Base-by-base conservation (phyloP, 2,888 invertebrate genomes). In the Trichopoda pennipes region DNA sequence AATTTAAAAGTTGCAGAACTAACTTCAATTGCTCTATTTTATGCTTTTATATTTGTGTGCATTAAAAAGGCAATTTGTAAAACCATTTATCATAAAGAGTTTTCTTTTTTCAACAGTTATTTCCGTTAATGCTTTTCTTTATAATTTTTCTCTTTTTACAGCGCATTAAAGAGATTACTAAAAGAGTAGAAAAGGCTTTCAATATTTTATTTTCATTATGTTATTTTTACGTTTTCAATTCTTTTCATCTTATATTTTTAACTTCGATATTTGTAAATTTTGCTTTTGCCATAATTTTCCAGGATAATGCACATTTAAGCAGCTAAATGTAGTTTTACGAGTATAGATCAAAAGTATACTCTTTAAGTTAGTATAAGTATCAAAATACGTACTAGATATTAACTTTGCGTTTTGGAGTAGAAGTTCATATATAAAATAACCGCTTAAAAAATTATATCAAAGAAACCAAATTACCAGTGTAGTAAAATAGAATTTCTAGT, bases 1-100 rank as follows among this genome's bases (percentile, higher is more conserved):
- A n/a, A n/a, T n/a, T n/a, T n/a, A n/a, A 28, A 28, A 28, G 7
- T 28, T 28, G 7, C 28, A 28, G 8, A 4, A 28, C 28, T 4
- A 28, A 28, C 8, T 28, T 28, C 7, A 28, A 28, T 28, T 28
- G 28, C 28, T 28, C 28, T 6, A 28, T 28, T 28, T 28, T 28
- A 3, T 28, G 2, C 23, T 6, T 28, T 28, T 28, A 28, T 28
- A 28, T 28, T 38, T 38, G 1, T 38, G 9, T 38, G 7, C 38
- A 12, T 73, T 73, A 35, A n/a, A 74, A 76, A 47, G 35, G 35
- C 64, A 76, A 66, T 76, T 75, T 70, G 17, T 49, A 72, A 55
- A 66, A 38, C 60, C 28, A 76, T 55, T 72, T 70, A 66, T 69
- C 38, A 55, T 19, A 7, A 32, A 19, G 23, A 35, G 35, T 69